Conservation (phyloP, 2,888 invertebrate species). For the Tetragnatha montana region DNA sequence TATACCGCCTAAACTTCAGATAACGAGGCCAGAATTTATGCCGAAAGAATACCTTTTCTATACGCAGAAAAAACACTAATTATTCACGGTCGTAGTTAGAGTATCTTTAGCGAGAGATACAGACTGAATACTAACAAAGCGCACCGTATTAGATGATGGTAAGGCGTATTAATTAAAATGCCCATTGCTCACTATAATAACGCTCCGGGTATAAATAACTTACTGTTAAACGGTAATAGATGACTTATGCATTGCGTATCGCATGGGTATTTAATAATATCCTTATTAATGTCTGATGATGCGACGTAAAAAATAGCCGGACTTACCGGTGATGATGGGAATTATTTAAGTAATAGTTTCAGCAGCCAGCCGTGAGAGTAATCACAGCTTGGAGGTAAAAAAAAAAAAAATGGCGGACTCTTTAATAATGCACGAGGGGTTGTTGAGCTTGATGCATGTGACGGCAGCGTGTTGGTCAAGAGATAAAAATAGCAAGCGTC, state of each 20-base stretch:
- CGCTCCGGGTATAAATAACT: neutral
- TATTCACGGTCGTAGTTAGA: no score
- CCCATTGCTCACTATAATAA: neutral
- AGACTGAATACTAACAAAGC: neutral
- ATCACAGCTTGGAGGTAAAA: neutral
- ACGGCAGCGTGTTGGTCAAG: neutral
- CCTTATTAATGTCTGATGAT: neutral
- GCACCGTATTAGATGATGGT: no score
- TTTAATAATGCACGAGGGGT: neutral
- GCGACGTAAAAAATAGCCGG: neutral
- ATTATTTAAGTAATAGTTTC: slow-evolving; percentile 10
- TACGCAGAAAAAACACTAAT: no score
- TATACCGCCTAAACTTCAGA: no score
- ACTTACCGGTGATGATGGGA: neutral
- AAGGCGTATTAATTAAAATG: neutral
- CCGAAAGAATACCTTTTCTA: no score
- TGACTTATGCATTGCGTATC: neutral
- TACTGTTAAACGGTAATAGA: slow-evolving; percentile 2
- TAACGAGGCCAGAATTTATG: no score
- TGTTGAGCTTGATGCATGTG: neutral
- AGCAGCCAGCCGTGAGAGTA: neutral
- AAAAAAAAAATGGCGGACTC: neutral
- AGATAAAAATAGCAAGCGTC: no score
- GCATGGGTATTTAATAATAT: neutral
- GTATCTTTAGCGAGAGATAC: no score